Evolutionary conservation across 1,140 invertebrate genomes (phyloP).

Genomic region (Drosophila melanogaster): Release_6_plus_ISO1_MT NT_037436.4:8950001-8950500

Average conservation of each 20-base stretch:
- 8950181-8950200: constrained; percentile 19
- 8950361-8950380: not conserved
- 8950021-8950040: constrained; percentile 6
- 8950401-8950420: no score
- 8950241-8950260: constrained; percentile 65
- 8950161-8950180: constrained; percentile 22
- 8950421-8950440: no score
- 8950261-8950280: constrained; percentile 30
- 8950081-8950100: not conserved
- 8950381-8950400: not conserved
- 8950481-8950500: not conserved
- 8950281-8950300: constrained; percentile 34
- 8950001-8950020: constrained; percentile 12
- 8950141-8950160: constrained; percentile 19
- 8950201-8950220: constrained; percentile 58
- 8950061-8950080: not conserved
- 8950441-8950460: no score
- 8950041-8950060: not conserved
- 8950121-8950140: constrained; percentile 78
- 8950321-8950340: not conserved
- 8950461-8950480: no score
- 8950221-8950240: constrained; percentile 66
- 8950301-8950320: constrained; percentile 15
- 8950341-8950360: not conserved
- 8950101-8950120: constrained; percentile 60